A percentile compares a stretch with the other conserved stretches of the same genome.
Evolutionary conservation across 1,140 invertebrate species (phyloP).

Genomic region (Apis dorsata): DNA sequence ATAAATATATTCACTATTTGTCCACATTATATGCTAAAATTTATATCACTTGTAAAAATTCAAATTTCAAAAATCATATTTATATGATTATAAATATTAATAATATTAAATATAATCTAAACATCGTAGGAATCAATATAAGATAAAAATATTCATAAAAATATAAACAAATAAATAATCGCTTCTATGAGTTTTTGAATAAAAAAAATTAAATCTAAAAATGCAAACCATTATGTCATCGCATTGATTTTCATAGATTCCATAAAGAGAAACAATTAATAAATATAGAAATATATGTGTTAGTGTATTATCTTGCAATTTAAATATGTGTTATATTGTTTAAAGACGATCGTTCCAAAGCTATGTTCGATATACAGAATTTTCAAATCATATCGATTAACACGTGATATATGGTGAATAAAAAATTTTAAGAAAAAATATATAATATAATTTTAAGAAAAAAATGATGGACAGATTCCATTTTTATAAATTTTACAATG

Average conservation of each 20-base stretch:
- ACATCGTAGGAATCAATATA: too few species aligned
- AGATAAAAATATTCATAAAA: too few species aligned
- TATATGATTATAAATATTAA: too few species aligned
- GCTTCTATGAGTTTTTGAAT: not conserved
- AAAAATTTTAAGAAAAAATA: slow-evolving; percentile 22
- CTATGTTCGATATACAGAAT: not conserved
- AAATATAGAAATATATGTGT: not conserved
- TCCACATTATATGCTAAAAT: too few species aligned
- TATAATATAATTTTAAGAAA: slow-evolving; percentile 20
- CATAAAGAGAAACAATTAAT: not conserved
- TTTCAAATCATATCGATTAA: slow-evolving; percentile 30
- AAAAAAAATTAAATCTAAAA: not conserved
- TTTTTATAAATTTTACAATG: not conserved
- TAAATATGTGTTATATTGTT: not conserved
- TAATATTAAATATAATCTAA: too few species aligned
- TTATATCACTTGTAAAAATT: too few species aligned
- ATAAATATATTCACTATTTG: too few species aligned
- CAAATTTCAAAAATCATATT: too few species aligned
- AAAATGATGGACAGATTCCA: not conserved
- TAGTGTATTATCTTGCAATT: slow-evolving; percentile 15
- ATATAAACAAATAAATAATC: not conserved
- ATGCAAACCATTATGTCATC: not conserved
- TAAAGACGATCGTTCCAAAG: too few species aligned
- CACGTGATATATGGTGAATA: slow-evolving; percentile 34
- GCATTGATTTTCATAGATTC: not conserved